Evolutionary conservation across 2,888 invertebrate species (phyloP), one percentile per base, ranked within the genome.

Genomic region (Yponomeuta sedellus): DNA sequence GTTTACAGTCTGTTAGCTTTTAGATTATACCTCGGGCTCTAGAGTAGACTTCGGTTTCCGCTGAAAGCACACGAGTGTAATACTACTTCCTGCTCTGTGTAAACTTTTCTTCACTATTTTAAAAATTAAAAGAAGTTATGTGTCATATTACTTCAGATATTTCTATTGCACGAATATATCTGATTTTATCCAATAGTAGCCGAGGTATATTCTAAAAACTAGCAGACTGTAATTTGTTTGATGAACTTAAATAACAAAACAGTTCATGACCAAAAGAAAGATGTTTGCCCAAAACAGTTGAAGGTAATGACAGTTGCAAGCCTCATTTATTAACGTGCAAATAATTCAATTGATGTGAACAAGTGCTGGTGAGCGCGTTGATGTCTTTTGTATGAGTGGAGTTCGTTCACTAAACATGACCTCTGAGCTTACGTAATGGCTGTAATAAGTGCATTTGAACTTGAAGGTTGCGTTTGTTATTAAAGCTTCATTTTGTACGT

Each of bases 311-410:
- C 44, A 16, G 12, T 52, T 52, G 16, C 12, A 52, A 52, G 12
- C 16, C 12, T 52, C 10, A 16, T 16, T 52, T 52, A 52, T 52
- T 52, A 4, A 52, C 16, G 44, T 16, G 12, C 44, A 52, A 52
- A 52, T 12, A 52, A 16, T 52, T 52, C 16, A 52, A 34, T 34
- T 34, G 34, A 34, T 34, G 34, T 61, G 22, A 11, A 16, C 10
- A 16, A 28, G 34, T 19, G 34, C 39, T 16, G n/a, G 44, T 12
- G 64, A 19, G 56, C 64, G 12, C 64, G 64, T 64, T 64, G 64
- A 64, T 28, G 28, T 64, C 64, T 56, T 64, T 64, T 57, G 64
- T 56, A 57, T 28, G 64, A 62, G 39, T 39, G 39, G 22, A 10
- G 20, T 59, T 16, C 34, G 62, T 28, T 52, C 44, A 52, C 44